Evolutionary conservation across 92 coral and sea anemone species (phyloP).

Genomic region (Blastomussa wellsi): DNA sequence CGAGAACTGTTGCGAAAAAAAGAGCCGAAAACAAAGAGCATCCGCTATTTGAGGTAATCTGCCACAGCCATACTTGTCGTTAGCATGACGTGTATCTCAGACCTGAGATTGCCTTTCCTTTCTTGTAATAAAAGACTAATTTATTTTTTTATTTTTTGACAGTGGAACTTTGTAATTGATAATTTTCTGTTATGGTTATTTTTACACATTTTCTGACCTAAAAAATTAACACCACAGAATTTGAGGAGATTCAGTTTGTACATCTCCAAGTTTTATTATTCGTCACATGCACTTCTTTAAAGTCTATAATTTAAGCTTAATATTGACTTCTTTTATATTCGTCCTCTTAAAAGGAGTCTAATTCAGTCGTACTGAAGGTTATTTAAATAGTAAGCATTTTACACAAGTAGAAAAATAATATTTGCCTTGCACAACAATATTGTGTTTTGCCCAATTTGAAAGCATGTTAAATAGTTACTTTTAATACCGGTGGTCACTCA

Average conservation of each 20-base stretch:
- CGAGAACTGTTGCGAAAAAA: constrained; percentile 64
- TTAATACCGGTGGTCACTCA: background rate
- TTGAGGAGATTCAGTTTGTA: constrained; percentile 7
- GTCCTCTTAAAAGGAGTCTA: background rate
- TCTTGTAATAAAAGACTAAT: background rate
- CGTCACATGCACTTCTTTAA: background rate
- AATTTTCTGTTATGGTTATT: background rate
- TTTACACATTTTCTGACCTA: background rate
- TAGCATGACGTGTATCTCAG: constrained; percentile 37
- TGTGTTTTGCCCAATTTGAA: background rate
- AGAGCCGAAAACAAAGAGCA: constrained; percentile 81
- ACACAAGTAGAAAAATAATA: background rate
- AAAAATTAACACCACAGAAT: background rate
- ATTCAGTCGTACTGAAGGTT: background rate
- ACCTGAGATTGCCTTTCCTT: background rate
- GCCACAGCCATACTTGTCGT: background rate
- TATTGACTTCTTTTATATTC: background rate
- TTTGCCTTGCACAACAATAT: background rate
- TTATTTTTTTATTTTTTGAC: background rate
- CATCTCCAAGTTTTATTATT: background rate
- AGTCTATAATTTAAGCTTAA: background rate
- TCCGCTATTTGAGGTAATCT: constrained; percentile 79
- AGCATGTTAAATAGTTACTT: background rate
- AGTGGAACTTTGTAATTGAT: background rate
- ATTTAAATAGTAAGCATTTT: background rate